Evolutionary conservation across 2,113 vertebrate species (phyloP).

Genomic region (Microtus oregoni): DNA sequence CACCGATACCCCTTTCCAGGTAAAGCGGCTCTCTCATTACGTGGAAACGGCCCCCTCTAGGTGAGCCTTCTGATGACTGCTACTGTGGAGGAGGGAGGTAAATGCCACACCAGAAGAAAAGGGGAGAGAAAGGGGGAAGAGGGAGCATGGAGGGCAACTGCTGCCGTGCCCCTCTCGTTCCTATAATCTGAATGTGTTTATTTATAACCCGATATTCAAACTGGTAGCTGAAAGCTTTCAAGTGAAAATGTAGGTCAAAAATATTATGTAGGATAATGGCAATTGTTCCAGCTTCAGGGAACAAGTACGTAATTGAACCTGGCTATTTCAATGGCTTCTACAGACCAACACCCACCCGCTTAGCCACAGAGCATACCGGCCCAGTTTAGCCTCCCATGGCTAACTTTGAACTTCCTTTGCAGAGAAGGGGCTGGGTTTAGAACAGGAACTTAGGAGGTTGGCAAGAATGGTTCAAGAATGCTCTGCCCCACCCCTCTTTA

Average conservation of each 20-base stretch:
- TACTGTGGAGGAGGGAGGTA: conserved; percentile 36
- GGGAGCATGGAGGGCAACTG: neutral
- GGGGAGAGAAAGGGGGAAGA: neutral
- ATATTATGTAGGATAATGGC: conserved; percentile 83
- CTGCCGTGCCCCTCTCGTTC: conserved; percentile 39
- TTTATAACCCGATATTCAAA: conserved; percentile 87
- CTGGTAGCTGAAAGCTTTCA: conserved; percentile 88
- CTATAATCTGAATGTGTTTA: conserved; percentile 83
- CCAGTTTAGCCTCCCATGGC: neutral
- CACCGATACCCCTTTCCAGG: conserved; percentile 66
- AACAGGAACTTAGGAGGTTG: neutral
- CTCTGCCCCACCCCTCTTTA: no score
- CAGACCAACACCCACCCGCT: neutral
- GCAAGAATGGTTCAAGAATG: neutral
- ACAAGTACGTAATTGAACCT: conserved; percentile 76
- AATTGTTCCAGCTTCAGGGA: conserved; percentile 85
- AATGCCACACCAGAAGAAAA: conserved; percentile 40
- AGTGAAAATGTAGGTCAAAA: conserved; percentile 88
- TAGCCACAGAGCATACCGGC: neutral
- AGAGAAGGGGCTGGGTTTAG: neutral
- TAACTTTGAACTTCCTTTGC: neutral
- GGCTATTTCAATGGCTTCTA: conserved; percentile 66
- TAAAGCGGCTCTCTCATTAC: conserved; percentile 78
- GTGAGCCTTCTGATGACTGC: neutral
- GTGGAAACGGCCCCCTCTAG: conserved; percentile 58